Conservation (phyloP, 2,113 vertebrate species). For the Tragelaphus buxtoni region DNA sequence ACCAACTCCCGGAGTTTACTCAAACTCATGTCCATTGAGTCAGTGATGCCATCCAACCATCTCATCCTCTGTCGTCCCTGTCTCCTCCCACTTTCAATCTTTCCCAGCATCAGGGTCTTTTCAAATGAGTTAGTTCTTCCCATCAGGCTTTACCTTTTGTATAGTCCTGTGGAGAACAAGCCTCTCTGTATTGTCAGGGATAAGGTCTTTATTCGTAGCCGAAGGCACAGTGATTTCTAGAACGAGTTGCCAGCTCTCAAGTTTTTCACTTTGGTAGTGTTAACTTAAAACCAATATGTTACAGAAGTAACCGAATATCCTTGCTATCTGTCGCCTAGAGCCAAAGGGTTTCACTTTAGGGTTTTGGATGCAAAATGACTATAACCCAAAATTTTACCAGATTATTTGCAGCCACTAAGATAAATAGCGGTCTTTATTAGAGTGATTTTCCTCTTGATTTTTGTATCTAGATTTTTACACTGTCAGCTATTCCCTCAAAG, state of each 20-base stretch:
- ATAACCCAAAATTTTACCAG: slow-evolving; percentile 47
- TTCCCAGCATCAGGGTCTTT: neutral
- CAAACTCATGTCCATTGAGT: neutral
- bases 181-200: neutral
- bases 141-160: neutral
- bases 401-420: slow-evolving; percentile 54
- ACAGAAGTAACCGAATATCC: slow-evolving; percentile 48
- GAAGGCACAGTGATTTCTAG: slow-evolving; percentile 48
- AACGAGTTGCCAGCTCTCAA: slow-evolving; percentile 22
- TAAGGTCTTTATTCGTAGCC: neutral
- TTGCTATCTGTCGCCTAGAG: slow-evolving; percentile 52
- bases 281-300: slow-evolving; percentile 62
- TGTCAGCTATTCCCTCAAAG: slow-evolving; percentile 36
- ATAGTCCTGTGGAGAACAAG: neutral
- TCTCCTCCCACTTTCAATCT: neutral
- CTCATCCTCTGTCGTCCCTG: neutral
- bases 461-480: slow-evolving; percentile 49
- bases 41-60: neutral
- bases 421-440: slow-evolving; percentile 58
- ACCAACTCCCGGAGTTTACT: neutral
- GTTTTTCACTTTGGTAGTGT: slow-evolving; percentile 49
- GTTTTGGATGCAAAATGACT: slow-evolving; percentile 59
- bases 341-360: slow-evolving; percentile 47
- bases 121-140: neutral
- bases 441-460: slow-evolving; percentile 57